Percentiles rank a stretch among this genome's conserved stretches.
Evolutionary conservation across 2,113 vertebrate species (phyloP).

Genomic region (Microcebus tavaratra): DNA sequence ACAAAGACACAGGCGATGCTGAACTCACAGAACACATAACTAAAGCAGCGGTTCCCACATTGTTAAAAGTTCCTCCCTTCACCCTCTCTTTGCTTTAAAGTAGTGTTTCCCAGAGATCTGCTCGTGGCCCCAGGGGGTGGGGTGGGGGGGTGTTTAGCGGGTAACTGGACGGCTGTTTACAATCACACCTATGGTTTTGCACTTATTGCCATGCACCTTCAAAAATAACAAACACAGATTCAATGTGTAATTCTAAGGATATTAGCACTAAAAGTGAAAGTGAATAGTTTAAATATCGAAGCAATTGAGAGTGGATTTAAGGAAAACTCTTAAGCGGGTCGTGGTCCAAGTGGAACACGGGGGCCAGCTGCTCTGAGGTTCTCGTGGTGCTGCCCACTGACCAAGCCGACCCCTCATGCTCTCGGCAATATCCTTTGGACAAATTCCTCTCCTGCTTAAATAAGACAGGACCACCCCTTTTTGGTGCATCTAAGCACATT

Average conservation of each 20-base stretch:
- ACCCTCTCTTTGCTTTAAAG: not conserved
- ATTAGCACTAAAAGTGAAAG: not conserved
- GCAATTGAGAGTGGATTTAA: not conserved
- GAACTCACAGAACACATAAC: not conserved
- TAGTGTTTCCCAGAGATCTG: not conserved
- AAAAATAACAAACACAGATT: not conserved
- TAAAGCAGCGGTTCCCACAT: not conserved
- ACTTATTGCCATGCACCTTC: accelerated
- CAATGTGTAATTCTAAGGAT: not conserved
- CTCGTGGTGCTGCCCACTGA: accelerated
- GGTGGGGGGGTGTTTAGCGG: not conserved
- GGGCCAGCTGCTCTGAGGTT: not conserved
- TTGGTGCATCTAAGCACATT: not conserved
- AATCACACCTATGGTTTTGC: not conserved
- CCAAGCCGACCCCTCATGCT: not conserved
- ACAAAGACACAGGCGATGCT: not conserved
- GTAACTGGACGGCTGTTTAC: too few species aligned
- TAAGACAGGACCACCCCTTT: not conserved
- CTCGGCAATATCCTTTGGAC: not conserved
- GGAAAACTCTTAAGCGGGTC: accelerated
- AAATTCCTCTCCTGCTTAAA: not conserved
- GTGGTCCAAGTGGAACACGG: accelerated
- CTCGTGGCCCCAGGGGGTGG: not conserved
- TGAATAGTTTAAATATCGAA: not conserved
- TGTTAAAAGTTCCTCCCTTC: not conserved